Conservation (phyloP, 2,888 invertebrate species). For the Oligia latruncula region DNA sequence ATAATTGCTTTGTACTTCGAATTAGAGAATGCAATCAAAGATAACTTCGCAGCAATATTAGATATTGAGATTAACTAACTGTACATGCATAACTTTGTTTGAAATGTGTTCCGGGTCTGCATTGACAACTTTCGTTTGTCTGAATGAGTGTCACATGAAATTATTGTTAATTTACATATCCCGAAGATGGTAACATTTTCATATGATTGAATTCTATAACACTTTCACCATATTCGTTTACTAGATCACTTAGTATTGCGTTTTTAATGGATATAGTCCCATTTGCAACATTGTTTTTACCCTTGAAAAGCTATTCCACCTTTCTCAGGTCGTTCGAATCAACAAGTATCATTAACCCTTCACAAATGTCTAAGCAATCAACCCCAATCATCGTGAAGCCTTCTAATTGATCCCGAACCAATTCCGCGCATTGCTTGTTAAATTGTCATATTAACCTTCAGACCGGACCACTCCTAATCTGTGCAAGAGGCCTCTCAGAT, state of each 20-base stretch:
- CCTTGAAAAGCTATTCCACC: conserved; percentile 24
- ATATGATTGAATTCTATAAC: neutral
- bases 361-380: conserved; percentile 53
- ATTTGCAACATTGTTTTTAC: conserved; percentile 3
- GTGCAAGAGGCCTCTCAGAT: conserved; percentile 57
- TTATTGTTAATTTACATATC: neutral
- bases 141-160: neutral
- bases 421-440: conserved; percentile 63
- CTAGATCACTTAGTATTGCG: neutral
- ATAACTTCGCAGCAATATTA: conserved; percentile 46
- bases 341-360: conserved; percentile 57
- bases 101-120: conserved; percentile 30
- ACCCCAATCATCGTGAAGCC: conserved; percentile 52
- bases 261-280: neutral
- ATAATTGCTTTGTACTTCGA: conserved; percentile 62
- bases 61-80: conserved; percentile 62
- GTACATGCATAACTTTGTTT: conserved; percentile 43
- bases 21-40: conserved; percentile 63
- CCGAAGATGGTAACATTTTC: neutral
- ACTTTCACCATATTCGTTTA: neutral
- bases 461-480: conserved; percentile 56
- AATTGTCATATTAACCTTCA: conserved; percentile 65
- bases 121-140: conserved; percentile 20
- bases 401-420: conserved; percentile 65
- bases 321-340: conserved; percentile 24